Percentiles rank a stretch among this genome's conserved stretches.
These are phyloP conservation scores for Eupithecia inturbata DNA, from an alignment of 2,888 invertebrate genomes.

Conservation along the genomic window DNA sequence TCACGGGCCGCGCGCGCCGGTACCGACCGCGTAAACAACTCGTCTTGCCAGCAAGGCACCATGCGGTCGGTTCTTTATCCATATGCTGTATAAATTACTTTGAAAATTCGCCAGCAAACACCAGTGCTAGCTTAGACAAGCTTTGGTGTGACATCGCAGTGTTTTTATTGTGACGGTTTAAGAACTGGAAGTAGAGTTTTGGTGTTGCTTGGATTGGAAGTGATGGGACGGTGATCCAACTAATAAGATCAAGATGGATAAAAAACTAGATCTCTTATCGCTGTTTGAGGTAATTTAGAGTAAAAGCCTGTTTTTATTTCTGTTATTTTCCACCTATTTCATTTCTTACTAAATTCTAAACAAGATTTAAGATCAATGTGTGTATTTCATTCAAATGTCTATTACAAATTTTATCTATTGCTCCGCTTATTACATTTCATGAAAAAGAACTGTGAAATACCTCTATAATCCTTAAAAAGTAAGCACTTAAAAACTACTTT, in stretches of 20 bases:
- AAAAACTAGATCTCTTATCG: constrained; percentile 79
- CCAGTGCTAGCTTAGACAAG: constrained; percentile 43
- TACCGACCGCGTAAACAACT: constrained; percentile 68
- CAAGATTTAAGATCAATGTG: background rate
- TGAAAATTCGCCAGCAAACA: constrained; percentile 48
- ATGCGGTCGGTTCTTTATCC: constrained; percentile 74
- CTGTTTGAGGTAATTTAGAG: constrained; percentile 74
- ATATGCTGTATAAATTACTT: constrained; percentile 66
- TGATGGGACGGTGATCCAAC: constrained; percentile 63
- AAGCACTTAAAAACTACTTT: background rate
- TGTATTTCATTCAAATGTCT: background rate
- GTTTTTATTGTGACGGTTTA: constrained; percentile 52
- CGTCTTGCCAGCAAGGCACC: constrained; percentile 80
- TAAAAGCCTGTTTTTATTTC: background rate
- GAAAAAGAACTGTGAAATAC: background rate
- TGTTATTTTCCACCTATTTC: background rate
- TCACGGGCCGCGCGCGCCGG: constrained; percentile 50
- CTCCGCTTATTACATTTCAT: no score
- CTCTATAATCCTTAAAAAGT: background rate
- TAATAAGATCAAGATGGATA: constrained; percentile 71
- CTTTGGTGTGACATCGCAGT: constrained; percentile 46
- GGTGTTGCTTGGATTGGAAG: constrained; percentile 48
- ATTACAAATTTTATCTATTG: background rate
- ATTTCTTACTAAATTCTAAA: background rate
- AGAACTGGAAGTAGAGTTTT: constrained; percentile 48